Conservation (phyloP, 2,113 vertebrate genomes). For the Rhinolophus sinicus region DNA sequence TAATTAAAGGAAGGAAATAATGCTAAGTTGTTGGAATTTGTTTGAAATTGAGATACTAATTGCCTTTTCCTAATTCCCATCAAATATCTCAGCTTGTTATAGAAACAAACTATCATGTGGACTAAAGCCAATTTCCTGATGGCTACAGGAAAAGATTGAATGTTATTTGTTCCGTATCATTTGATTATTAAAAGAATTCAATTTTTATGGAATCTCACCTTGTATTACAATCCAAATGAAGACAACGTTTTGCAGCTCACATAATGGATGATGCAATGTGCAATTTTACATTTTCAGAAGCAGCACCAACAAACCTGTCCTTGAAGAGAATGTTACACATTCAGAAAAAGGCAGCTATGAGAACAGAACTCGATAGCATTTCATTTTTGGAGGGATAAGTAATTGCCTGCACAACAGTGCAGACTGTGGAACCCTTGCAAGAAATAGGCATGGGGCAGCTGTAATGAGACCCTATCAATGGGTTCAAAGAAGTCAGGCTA, state of each 20-base stretch:
- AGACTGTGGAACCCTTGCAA: neutral
- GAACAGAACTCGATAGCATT: neutral
- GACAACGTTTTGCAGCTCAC: neutral
- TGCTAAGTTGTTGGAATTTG: neutral
- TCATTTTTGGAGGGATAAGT: neutral
- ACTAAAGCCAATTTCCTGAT: neutral
- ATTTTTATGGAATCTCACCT: neutral
- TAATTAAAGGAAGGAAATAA: neutral
- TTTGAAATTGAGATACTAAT: neutral
- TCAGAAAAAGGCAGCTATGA: neutral
- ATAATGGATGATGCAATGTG: neutral
- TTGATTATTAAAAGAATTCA: neutral
- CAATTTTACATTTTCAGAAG: neutral
- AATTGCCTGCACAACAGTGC: neutral
- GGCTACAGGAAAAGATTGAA: neutral
- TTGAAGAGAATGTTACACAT: neutral
- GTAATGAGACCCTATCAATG: neutral
- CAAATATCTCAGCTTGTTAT: neutral
- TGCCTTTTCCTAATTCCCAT: neutral
- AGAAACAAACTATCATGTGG: neutral
- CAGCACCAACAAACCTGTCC: neutral
- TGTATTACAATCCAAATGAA: neutral
- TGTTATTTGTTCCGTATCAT: neutral
- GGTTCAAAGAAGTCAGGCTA: neutral
- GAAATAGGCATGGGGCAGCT: neutral